Conservation (phyloP, 2,888 invertebrate species). For the Cremastinae sp. region DNA sequence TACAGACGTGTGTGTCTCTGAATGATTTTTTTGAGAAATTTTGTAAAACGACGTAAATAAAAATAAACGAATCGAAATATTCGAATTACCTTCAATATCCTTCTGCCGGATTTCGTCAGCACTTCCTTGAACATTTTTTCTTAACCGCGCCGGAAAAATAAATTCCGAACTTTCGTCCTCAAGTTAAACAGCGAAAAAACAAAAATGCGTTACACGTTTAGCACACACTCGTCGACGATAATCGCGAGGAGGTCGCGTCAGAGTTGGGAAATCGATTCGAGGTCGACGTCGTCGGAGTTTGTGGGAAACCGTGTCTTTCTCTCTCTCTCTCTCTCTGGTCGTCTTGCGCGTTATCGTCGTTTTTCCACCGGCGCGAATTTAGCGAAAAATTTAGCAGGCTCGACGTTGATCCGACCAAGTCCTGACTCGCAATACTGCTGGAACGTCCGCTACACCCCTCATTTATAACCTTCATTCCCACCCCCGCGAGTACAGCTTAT, state of each 20-base stretch:
- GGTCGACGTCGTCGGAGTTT: conserved; percentile 51
- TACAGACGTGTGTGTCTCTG: no score
- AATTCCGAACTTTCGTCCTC: not conserved
- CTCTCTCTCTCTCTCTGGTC: conserved; percentile 19
- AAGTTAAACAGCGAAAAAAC: not conserved
- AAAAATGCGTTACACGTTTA: conserved; percentile 29
- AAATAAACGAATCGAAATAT: no score
- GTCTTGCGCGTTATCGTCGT: conserved; percentile 52
- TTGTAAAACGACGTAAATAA: no score
- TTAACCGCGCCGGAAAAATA: conserved; percentile 2
- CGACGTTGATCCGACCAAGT: conserved; percentile 69
- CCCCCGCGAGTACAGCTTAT: conserved; percentile 62
- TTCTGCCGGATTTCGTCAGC: conserved; percentile 75
- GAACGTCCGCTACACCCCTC: conserved; percentile 66
- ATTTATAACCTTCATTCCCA: conserved; percentile 75
- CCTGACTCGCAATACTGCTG: conserved; percentile 74
- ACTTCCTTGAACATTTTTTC: conserved; percentile 75
- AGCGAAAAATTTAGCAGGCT: conserved; percentile 12
- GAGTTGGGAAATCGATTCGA: conserved; percentile 63
- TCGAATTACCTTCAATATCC: conserved; percentile 77
- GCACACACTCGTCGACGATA: conserved; percentile 36
- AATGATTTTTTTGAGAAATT: no score
- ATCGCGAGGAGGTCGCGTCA: conserved; percentile 53
- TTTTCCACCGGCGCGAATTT: conserved; percentile 11
- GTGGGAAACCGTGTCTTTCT: conserved; percentile 39